Conservation (phyloP, 2,113 vertebrate species). For the Capra hircus region DNA sequence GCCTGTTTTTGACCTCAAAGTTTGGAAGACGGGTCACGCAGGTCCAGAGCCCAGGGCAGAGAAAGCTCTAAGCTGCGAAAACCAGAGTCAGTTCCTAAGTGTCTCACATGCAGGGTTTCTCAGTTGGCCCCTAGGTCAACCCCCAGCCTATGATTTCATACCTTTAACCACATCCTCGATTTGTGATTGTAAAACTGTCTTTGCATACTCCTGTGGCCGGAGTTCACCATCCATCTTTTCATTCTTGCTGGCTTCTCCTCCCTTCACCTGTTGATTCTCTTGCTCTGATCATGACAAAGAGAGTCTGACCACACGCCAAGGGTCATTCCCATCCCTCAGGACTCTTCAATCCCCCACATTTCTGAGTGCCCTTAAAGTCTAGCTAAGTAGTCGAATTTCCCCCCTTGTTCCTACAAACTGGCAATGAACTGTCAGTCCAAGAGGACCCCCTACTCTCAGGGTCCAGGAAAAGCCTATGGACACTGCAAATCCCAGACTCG, state of each 20-base stretch:
- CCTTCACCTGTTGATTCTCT: constrained; percentile 8
- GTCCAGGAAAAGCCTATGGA: not conserved
- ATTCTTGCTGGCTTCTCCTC: not conserved
- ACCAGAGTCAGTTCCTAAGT: not conserved
- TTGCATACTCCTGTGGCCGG: not conserved
- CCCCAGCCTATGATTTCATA: not conserved
- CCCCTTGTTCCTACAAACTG: not conserved
- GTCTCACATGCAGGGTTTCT: not conserved
- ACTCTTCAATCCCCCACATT: not conserved
- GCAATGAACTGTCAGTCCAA: not conserved
- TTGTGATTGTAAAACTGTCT: not conserved
- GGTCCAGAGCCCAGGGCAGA: not conserved
- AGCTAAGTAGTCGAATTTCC: not conserved
- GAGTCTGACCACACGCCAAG: not conserved
- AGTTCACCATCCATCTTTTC: not conserved
- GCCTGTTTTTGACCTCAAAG: constrained; percentile 34
- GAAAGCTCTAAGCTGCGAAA: not conserved
- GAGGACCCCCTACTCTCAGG: not conserved
- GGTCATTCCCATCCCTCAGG: not conserved
- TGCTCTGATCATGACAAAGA: not conserved
- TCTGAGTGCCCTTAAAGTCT: not conserved
- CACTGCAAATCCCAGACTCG: not conserved
- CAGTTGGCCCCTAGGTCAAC: not conserved
- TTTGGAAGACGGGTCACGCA: not conserved
- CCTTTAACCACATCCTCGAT: not conserved